These are phyloP conservation scores for Epizoanthus stellaris DNA, from an alignment of 92 coral and sea anemone genomes.

Conservation along the genomic window DNA sequence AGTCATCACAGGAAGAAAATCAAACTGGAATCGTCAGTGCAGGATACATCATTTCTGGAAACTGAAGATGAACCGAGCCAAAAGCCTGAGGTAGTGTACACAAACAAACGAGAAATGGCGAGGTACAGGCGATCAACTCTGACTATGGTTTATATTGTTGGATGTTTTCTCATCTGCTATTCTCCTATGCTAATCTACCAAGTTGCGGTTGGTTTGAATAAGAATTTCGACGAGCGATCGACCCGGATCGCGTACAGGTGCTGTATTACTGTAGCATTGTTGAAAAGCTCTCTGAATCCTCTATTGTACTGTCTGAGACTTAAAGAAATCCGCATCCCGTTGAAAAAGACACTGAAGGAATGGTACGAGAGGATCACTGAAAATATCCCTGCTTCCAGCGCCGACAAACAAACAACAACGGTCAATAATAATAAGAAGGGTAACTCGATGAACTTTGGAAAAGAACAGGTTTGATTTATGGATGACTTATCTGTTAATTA, in stretches of 20 bases:
- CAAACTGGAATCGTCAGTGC: conserved; percentile 13
- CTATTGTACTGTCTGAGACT: conserved; percentile 25
- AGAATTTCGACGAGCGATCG: background rate
- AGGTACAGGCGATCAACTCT: conserved; percentile 27
- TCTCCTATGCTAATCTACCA: conserved; percentile 31
- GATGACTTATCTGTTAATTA: too few species aligned
- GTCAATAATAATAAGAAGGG: too few species aligned
- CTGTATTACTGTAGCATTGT: conserved; percentile 30
- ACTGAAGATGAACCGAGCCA: background rate
- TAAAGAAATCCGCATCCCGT: background rate
- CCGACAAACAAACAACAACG: too few species aligned
- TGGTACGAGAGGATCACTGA: conserved; percentile 13
- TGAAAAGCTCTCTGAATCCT: conserved; percentile 35
- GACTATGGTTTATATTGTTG: conserved; percentile 35
- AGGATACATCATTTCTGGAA: background rate
- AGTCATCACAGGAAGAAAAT: conserved; percentile 27
- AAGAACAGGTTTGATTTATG: too few species aligned
- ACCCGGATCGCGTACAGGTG: conserved; percentile 31
- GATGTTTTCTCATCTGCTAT: conserved; percentile 9
- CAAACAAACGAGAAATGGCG: conserved; percentile 15
- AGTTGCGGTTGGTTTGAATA: conserved; percentile 10
- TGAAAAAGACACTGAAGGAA: conserved; percentile 4
- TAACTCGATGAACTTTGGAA: background rate
- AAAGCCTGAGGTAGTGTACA: background rate
- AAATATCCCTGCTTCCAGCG: background rate